These are phyloP conservation scores for Fukomys damarensis DNA, from an alignment of 2,113 vertebrate genomes.

Conservation along the genomic window DNA sequence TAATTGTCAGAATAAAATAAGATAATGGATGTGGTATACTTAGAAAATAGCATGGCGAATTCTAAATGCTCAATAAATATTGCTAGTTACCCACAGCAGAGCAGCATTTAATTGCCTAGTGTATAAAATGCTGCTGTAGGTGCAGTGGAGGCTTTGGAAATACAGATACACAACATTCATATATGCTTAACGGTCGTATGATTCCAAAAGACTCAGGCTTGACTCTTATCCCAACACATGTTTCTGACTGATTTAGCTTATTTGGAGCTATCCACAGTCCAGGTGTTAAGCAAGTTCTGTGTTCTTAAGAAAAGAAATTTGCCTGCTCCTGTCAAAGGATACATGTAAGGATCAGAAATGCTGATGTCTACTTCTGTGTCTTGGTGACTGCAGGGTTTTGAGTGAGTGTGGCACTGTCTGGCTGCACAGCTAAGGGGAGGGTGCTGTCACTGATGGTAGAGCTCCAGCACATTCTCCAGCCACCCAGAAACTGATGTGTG, in stretches of 20 bases:
- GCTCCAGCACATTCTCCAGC: neutral
- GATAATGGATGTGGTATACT: neutral
- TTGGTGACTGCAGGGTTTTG: neutral
- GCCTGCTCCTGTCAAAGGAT: neutral
- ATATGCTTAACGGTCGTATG: neutral
- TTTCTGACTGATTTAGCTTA: neutral
- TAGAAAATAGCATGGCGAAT: neutral
- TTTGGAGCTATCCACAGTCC: neutral
- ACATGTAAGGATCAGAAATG: neutral
- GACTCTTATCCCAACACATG: neutral
- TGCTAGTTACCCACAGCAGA: neutral
- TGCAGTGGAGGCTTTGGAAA: neutral
- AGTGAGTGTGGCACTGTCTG: neutral
- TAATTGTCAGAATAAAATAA: slow-evolving; percentile 37
- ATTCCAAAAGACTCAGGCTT: neutral
- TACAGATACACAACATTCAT: neutral
- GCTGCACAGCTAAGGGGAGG: neutral
- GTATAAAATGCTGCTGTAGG: neutral
- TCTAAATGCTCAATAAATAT: slow-evolving; percentile 25
- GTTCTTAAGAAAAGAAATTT: neutral
- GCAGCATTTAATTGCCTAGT: neutral
- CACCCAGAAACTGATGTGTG: neutral
- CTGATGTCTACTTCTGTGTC: neutral
- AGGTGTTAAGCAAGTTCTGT: neutral
- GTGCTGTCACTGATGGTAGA: neutral